A percentile compares a stretch with the other conserved stretches of the same genome.
These are phyloP conservation scores for Eumaeus atala DNA, from an alignment of 1,140 invertebrate species.

Conservation along the genomic window DNA sequence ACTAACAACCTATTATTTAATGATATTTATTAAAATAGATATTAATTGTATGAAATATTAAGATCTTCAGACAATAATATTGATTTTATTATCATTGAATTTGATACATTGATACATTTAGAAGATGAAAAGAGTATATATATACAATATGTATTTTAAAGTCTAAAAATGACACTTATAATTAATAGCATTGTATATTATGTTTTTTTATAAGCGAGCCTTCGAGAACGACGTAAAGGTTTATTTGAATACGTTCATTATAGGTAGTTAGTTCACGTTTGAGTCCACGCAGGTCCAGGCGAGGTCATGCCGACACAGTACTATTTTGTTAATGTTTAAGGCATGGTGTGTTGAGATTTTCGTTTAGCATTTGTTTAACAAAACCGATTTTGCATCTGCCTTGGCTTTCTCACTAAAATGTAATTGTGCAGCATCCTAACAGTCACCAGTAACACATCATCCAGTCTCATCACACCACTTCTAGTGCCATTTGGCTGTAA, in stretches of 20 bases:
- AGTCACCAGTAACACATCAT: conserved; percentile 4
- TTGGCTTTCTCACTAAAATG: conserved; percentile 19
- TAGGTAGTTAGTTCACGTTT: conserved; percentile 40
- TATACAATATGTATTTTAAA: no score
- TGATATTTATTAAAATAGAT: neutral
- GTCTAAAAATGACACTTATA: no score
- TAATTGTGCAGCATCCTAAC: conserved; percentile 11
- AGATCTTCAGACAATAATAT: no score
- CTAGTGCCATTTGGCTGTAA: no score
- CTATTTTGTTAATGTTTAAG: conserved; percentile 37
- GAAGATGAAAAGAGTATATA: no score
- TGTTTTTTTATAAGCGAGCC: conserved; percentile 37
- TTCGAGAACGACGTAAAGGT: conserved; percentile 46
- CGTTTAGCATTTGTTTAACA: conserved; percentile 36
- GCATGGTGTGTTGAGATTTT: conserved; percentile 54
- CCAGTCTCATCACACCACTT: conserved; percentile 4
- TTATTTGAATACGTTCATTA: conserved; percentile 29
- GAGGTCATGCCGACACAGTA: conserved; percentile 58
- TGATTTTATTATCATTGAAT: no score
- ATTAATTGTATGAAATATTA: no score
- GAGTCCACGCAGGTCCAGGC: conserved; percentile 13
- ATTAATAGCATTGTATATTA: neutral
- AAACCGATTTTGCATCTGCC: conserved; percentile 14
- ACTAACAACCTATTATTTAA: neutral
- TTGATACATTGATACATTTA: no score